These are phyloP conservation scores for Vollenhovia emeryi DNA, from an alignment of 1,140 invertebrate genomes.

Conservation along the genomic window DNA sequence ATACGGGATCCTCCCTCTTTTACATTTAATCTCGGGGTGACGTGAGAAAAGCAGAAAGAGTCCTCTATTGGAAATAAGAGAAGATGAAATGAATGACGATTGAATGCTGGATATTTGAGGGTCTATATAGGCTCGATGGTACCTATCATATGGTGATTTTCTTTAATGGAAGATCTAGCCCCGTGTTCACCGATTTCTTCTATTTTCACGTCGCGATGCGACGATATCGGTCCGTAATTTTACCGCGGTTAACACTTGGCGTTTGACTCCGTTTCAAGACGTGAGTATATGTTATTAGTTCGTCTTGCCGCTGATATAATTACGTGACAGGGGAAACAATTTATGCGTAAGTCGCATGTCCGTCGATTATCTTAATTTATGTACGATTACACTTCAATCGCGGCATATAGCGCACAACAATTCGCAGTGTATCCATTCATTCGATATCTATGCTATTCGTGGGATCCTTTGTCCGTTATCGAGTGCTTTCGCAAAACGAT, in stretches of 20 bases:
- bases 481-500: conserved; percentile 69
- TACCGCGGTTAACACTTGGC: not conserved
- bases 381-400: conserved; percentile 69
- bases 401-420: conserved; percentile 47
- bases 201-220: not conserved
- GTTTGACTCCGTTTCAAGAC: not conserved
- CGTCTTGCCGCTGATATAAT: not conserved
- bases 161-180: conserved; percentile 42
- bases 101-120: conserved; percentile 37
- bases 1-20: conserved; percentile 38
- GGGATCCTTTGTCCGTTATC: conserved; percentile 71
- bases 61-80: conserved; percentile 32
- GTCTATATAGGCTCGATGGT: conserved; percentile 36
- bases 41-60: conserved; percentile 17
- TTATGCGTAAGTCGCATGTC: not conserved
- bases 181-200: not conserved
- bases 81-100: conserved; percentile 49
- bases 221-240: not conserved
- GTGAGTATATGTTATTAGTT: not conserved
- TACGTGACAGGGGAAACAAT: not conserved
- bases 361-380: conserved; percentile 60
- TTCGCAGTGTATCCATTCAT: conserved; percentile 49
- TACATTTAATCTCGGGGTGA: conserved; percentile 64
- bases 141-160: conserved; percentile 51
- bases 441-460: conserved; percentile 68